A percentile compares a stretch with the other conserved stretches of the same genome.
These are phyloP conservation scores for Conopomorpha cramerella DNA, from an alignment of 1,140 invertebrate species.

Conservation along the genomic window DNA sequence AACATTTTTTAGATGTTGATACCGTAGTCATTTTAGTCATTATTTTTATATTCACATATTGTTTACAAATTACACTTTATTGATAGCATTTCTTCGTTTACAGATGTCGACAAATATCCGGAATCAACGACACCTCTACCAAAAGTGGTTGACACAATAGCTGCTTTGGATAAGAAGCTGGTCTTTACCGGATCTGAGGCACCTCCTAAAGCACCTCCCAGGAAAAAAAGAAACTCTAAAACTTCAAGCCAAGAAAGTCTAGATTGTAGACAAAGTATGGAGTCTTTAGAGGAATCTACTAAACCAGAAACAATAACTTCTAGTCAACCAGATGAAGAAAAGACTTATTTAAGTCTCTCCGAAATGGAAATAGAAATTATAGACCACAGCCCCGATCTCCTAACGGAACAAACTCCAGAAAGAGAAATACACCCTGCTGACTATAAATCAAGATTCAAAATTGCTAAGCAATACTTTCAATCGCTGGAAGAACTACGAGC, in stretches of 20 bases:
- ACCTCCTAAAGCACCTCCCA: not conserved
- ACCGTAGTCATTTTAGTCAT: too few species aligned
- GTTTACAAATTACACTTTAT: too few species aligned
- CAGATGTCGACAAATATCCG: constrained; percentile 10
- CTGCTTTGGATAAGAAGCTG: too few species aligned
- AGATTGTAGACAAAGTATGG: constrained; percentile 9
- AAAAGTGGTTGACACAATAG: not conserved
- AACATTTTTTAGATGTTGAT: too few species aligned
- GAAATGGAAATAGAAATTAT: constrained; percentile 49
- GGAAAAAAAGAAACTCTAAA: constrained; percentile 1
- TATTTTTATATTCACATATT: too few species aligned
- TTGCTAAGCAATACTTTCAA: constrained; percentile 51
- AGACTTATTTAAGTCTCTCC: constrained; percentile 31
- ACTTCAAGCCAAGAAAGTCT: constrained; percentile 8
- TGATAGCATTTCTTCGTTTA: constrained; percentile 2
- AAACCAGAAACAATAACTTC: constrained; percentile 13
- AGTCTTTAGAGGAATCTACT: constrained; percentile 15
- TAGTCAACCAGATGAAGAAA: constrained; percentile 15
- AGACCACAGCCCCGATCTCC: constrained; percentile 22
- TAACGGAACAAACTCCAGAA: constrained; percentile 18
- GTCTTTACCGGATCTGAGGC: too few species aligned
- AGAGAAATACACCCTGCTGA: constrained; percentile 21
- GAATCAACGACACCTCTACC: not conserved
- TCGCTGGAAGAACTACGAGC: constrained; percentile 44
- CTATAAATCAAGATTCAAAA: constrained; percentile 51